A percentile compares a stretch with the other conserved stretches of the same genome.
These are phyloP conservation scores for Catamblyrhynchus diadema DNA, from an alignment of 2,797 vertebrate species.

Conservation along the genomic window DNA sequence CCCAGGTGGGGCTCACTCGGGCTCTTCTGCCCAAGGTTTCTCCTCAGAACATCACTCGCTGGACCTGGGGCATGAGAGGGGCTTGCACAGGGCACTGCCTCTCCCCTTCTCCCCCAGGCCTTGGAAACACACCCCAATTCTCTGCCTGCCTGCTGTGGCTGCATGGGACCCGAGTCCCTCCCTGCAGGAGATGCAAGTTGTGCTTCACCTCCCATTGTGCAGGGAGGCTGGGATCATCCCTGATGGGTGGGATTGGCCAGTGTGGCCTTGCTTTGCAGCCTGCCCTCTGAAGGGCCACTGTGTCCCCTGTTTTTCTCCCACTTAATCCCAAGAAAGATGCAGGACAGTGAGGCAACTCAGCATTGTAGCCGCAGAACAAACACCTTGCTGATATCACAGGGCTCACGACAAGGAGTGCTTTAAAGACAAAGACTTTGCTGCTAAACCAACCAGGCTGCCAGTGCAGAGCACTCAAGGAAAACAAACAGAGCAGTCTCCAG, in stretches of 20 bases:
- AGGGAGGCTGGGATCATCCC: neutral
- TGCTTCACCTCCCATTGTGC: rapidly evolving
- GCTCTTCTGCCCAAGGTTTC: neutral
- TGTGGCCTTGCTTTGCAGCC: neutral
- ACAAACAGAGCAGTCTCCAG: neutral
- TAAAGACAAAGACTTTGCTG: neutral
- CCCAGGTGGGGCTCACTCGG: neutral
- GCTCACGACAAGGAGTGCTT: neutral
- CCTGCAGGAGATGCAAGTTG: rapidly evolving
- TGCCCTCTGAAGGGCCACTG: neutral
- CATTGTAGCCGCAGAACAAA: neutral
- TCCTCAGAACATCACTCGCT: neutral
- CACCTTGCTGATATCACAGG: neutral
- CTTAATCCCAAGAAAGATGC: neutral
- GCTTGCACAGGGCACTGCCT: neutral
- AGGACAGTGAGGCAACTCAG: neutral
- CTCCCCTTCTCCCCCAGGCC: neutral
- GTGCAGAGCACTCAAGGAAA: neutral
- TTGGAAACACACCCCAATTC: neutral
- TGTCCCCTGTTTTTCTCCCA: neutral
- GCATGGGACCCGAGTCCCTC: rapidly evolving
- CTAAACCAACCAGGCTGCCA: neutral
- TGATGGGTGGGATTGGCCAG: neutral
- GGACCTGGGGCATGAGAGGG: neutral
- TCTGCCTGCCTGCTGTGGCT: neutral